Percentiles rank a stretch among this genome's conserved stretches.
Conservation (phyloP, 2,888 invertebrate species). For the Ophonus ardosiacus region DNA sequence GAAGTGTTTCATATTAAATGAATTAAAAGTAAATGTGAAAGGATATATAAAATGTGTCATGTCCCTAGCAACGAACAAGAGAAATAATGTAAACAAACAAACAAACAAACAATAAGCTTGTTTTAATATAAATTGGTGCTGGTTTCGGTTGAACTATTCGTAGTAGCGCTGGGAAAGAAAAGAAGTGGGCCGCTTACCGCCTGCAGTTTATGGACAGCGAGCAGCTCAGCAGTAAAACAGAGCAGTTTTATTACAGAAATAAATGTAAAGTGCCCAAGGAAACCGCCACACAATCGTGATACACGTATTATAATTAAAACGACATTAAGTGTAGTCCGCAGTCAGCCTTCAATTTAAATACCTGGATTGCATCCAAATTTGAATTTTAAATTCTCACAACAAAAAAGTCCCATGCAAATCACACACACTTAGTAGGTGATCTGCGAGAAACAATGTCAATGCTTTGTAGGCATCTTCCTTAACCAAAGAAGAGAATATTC, state of each 20-base stretch:
- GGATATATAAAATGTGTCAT: too few species aligned
- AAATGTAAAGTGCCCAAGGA: conserved; percentile 61
- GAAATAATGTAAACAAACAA: too few species aligned
- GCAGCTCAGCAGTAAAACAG: conserved; percentile 12
- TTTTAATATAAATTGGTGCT: too few species aligned
- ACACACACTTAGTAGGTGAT: conserved; percentile 53
- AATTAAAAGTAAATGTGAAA: too few species aligned
- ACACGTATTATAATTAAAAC: conserved; percentile 61
- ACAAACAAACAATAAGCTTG: too few species aligned
- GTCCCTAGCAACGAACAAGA: too few species aligned
- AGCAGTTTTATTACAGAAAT: conserved; percentile 55
- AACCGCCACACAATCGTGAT: conserved; percentile 58
- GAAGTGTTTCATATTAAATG: too few species aligned
- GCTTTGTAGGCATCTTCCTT: not conserved
- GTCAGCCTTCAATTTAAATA: conserved; percentile 62
- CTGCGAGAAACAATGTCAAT: conserved; percentile 39
- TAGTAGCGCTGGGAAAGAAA: not conserved
- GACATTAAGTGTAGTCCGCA: conserved; percentile 53
- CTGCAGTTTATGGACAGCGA: conserved; percentile 13
- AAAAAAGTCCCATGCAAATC: conserved; percentile 51
- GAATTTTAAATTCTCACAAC: conserved; percentile 57
- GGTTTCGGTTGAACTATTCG: too few species aligned
- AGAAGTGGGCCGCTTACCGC: not conserved
- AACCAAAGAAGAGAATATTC: not conserved
- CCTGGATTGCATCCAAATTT: conserved; percentile 62